phyloP scores from a whole-genome alignment of 1,140 invertebrate species.

The Schlechtendalia chinensis region DNA sequence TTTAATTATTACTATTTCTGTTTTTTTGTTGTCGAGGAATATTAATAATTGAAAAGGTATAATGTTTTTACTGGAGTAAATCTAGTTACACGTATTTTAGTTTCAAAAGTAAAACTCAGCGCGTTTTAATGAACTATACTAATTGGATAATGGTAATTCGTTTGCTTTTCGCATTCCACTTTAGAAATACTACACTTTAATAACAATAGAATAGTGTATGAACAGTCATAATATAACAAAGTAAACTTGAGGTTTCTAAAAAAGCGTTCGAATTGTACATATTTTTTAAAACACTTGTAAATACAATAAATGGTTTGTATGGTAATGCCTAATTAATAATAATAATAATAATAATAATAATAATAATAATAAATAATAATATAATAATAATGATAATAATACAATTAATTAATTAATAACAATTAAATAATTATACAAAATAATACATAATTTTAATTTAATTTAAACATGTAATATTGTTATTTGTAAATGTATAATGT shows the following conservation, averaged over 20 bases:
- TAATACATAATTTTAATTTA: neutral
- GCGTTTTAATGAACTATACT: neutral
- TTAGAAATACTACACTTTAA: slow-evolving; percentile 11
- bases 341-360: neutral
- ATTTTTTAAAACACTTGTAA: neutral
- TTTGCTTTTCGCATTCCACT: slow-evolving; percentile 25
- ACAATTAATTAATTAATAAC: too few relatives aligned
- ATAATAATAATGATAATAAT: too few relatives aligned
- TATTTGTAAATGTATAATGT: too few relatives aligned
- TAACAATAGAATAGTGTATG: slow-evolving; percentile 16
- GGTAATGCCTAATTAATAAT: neutral
- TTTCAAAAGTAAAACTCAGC: slow-evolving; percentile 41
- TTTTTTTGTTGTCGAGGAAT: neutral
- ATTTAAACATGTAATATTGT: too few relatives aligned
- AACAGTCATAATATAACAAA: neutral
- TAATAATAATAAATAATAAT: neutral
- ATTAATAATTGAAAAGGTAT: slow-evolving; percentile 18
- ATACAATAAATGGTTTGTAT: neutral
- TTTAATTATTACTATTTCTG: neutral
- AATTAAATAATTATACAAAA: neutral
- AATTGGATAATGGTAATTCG: slow-evolving; percentile 38
- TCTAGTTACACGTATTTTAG: slow-evolving; percentile 36
- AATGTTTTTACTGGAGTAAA: slow-evolving; percentile 16
- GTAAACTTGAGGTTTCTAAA: neutral
- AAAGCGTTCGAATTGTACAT: neutral